These are phyloP conservation scores for Semotilus atromaculatus DNA, from an alignment of 2,797 vertebrate species.

Conservation along the genomic window DNA sequence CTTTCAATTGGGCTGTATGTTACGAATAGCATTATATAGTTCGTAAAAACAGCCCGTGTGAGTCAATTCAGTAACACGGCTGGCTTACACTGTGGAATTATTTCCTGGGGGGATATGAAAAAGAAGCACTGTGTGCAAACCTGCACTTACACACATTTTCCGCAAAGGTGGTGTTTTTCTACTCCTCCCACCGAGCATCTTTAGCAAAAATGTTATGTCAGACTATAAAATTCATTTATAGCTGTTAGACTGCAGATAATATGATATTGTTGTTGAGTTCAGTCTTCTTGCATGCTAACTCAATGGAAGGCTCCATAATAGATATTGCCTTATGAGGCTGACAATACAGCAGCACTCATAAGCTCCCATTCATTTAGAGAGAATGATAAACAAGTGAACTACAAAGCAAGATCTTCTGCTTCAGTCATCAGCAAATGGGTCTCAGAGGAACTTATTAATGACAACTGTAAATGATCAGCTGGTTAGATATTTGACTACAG, in stretches of 20 bases:
- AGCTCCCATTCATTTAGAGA: neutral
- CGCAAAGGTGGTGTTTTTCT: slow-evolving; percentile 6
- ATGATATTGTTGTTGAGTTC: slow-evolving; percentile 2
- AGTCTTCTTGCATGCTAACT: slow-evolving; percentile 9
- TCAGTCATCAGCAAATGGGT: neutral
- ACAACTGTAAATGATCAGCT: neutral
- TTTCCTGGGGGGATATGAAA: slow-evolving; percentile 16
- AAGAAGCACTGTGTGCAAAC: neutral
- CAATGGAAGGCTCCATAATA: neutral
- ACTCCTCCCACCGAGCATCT: neutral
- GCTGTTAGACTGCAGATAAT: neutral
- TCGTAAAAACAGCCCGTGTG: neutral
- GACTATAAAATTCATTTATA: neutral
- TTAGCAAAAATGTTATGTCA: neutral
- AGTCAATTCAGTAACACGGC: neutral
- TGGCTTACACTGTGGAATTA: slow-evolving; percentile 8
- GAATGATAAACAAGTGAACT: slow-evolving; percentile 21
- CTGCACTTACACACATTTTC: neutral
- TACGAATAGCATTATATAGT: neutral
- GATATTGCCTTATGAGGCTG: neutral
- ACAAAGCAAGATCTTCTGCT: neutral
- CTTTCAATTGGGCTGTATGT: neutral
- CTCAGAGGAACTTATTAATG: slow-evolving; percentile 6
- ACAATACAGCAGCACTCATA: neutral
- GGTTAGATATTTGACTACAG: slow-evolving; percentile 1